Evolutionary conservation across 1,140 invertebrate genomes (phyloP).

Genomic region (Ganaspis sp.): DNA sequence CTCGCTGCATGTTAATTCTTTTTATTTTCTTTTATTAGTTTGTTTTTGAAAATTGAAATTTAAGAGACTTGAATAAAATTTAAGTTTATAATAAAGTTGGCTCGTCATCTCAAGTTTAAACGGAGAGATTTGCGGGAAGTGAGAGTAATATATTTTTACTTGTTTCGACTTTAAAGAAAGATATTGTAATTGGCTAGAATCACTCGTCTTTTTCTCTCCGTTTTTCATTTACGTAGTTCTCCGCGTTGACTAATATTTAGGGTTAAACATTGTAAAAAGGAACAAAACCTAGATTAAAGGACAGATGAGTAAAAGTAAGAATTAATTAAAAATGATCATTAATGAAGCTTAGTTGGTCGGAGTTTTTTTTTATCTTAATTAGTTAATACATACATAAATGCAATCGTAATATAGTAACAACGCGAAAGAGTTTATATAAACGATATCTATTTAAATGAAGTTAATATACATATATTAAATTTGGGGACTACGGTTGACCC

Average conservation of each 20-base stretch:
- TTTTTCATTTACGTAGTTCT: slow-evolving; percentile 44
- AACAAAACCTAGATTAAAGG: slow-evolving; percentile 23
- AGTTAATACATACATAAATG: slow-evolving; percentile 54
- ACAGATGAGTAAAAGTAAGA: slow-evolving; percentile 17
- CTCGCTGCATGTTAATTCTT: background rate
- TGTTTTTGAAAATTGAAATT: background rate
- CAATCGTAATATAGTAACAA: slow-evolving; percentile 42
- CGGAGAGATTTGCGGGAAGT: background rate
- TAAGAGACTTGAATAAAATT: slow-evolving; percentile 7
- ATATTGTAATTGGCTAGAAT: background rate
- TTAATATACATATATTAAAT: slow-evolving; percentile 48
- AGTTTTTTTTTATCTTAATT: slow-evolving; percentile 59
- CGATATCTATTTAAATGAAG: slow-evolving; percentile 43
- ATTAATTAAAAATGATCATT: slow-evolving; percentile 35
- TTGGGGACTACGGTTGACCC: slow-evolving; percentile 57
- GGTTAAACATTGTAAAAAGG: slow-evolving; percentile 36
- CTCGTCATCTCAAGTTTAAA: background rate
- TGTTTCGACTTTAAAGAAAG: background rate
- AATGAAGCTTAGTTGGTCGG: slow-evolving; percentile 42
- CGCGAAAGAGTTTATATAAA: slow-evolving; percentile 41
- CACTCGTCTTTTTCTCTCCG: background rate
- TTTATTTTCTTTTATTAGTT: background rate
- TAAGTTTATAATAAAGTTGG: background rate
- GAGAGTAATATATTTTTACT: background rate
- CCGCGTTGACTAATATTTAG: slow-evolving; percentile 26